Conservation (phyloP, 2,797 vertebrate species). For the Cichlasoma orientale region DNA sequence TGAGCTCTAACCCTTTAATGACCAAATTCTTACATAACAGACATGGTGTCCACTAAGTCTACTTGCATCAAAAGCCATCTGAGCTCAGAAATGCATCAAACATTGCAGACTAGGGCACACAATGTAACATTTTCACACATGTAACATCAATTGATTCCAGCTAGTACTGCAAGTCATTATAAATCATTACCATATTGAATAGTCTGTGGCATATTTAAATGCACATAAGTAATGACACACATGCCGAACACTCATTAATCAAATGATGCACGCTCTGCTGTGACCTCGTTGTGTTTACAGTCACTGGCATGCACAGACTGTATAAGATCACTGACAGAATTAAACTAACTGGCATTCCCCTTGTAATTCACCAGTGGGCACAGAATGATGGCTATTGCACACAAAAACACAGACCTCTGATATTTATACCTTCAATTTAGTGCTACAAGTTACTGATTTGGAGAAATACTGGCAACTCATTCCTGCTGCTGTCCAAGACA, state of each 20-base stretch:
- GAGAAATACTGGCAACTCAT: background rate
- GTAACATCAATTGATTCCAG: background rate
- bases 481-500: background rate
- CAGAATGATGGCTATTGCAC: background rate
- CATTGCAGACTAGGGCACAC: background rate
- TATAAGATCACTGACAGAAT: constrained; percentile 18
- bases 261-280: background rate
- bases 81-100: constrained; percentile 1
- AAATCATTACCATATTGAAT: background rate
- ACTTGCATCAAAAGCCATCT: constrained; percentile 33
- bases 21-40: constrained; percentile 68
- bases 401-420: background rate
- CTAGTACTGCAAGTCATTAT: background rate
- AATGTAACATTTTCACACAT: background rate
- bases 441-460: background rate
- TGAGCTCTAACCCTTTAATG: constrained; percentile 67
- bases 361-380: background rate
- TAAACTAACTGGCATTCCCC: constrained; percentile 5
- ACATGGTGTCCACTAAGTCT: constrained; percentile 45
- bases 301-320: background rate
- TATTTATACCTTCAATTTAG: background rate
- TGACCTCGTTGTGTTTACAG: background rate
- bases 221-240: background rate
- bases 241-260: background rate
- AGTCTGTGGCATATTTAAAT: background rate